These are phyloP conservation scores for Eretmodus cyanostictus DNA, from an alignment of 2,113 vertebrate species.

Conservation along the genomic window DNA sequence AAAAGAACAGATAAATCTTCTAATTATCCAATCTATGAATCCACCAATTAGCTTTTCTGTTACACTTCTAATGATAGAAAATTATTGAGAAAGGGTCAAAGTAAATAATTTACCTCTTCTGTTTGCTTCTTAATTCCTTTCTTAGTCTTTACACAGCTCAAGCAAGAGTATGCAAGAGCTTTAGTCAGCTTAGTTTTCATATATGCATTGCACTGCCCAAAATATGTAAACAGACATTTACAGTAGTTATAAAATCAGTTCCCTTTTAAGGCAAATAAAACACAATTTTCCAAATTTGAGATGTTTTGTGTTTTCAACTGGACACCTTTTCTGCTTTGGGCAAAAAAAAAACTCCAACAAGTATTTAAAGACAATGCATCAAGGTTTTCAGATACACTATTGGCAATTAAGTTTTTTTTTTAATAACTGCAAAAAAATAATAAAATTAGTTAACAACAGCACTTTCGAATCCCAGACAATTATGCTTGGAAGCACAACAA, in stretches of 20 bases:
- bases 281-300: not conserved
- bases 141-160: not conserved
- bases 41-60: not conserved
- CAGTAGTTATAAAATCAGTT: not conserved
- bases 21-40: not conserved
- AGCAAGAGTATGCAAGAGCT: not conserved
- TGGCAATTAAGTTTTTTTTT: not conserved
- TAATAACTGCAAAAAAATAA: not conserved
- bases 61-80: not conserved
- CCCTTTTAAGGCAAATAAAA: not conserved
- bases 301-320: not conserved
- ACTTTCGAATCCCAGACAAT: not conserved
- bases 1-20: not conserved
- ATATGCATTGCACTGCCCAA: not conserved
- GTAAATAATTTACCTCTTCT: not conserved
- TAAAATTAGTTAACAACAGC: not conserved
- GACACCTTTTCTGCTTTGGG: not conserved
- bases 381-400: not conserved
- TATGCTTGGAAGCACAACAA: not conserved
- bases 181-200: not conserved
- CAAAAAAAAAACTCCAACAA: not conserved
- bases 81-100: not conserved
- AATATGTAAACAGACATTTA: not conserved
- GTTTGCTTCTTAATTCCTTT: not conserved
- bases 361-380: not conserved